Percentiles rank a stretch among this genome's conserved stretches.
Evolutionary conservation across 2,888 invertebrate genomes (phyloP).

Genomic region (Archips crataeganus): DNA sequence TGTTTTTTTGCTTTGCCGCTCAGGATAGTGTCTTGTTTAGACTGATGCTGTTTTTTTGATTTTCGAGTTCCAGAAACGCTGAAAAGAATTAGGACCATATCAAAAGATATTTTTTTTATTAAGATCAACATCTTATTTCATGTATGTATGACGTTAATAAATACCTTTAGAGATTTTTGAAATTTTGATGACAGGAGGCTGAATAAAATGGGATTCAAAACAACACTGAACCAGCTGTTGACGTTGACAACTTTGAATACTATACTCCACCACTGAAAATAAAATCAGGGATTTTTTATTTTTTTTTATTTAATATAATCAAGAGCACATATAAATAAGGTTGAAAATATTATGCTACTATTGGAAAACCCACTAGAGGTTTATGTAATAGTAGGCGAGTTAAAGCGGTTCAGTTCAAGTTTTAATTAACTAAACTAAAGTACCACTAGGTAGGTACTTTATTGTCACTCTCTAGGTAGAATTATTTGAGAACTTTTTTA

Average conservation of each 20-base stretch:
- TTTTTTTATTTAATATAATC: too few species aligned
- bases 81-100: background rate
- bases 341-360: too few species aligned
- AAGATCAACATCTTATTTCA: background rate
- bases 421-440: too few species aligned
- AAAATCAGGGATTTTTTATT: constrained; percentile 8
- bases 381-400: too few species aligned
- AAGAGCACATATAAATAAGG: too few species aligned
- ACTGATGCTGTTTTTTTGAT: background rate
- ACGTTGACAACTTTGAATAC: background rate
- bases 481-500: too few species aligned
- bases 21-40: background rate
- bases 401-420: too few species aligned
- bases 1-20: background rate
- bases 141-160: background rate
- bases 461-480: too few species aligned
- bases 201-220: constrained; percentile 30
- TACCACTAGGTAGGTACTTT: too few species aligned
- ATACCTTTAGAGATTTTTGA: constrained; percentile 26
- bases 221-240: constrained; percentile 22
- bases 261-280: constrained; percentile 17
- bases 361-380: too few species aligned
- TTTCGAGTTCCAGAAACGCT: constrained; percentile 11
- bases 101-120: background rate
- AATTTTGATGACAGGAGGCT: constrained; percentile 35